These are phyloP conservation scores for Acrobasis repandana DNA, from an alignment of 2,888 invertebrate genomes.

Conservation along the genomic window DNA sequence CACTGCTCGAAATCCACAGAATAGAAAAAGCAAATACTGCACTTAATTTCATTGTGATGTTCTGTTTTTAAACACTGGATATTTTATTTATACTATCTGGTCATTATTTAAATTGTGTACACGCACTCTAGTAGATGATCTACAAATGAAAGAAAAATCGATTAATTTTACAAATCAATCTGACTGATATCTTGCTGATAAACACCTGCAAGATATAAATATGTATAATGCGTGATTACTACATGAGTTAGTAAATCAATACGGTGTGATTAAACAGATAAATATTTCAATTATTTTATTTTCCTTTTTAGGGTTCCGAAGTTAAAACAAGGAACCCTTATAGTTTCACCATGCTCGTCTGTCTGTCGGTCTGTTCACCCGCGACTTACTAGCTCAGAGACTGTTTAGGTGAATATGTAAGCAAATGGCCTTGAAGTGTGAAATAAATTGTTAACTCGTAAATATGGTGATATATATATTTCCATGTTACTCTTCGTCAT, in stretches of 20 bases:
- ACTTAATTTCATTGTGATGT: conserved; percentile 45
- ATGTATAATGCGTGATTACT: conserved; percentile 1
- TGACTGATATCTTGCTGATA: conserved; percentile 10
- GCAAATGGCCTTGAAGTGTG: no score
- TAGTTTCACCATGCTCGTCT: no score
- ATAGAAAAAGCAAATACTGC: conserved; percentile 36
- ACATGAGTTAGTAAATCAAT: neutral
- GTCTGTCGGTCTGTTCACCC: no score
- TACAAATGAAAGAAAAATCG: conserved; percentile 10
- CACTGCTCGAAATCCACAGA: conserved; percentile 48
- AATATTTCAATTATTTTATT: neutral
- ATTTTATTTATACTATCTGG: neutral
- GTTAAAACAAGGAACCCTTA: no score
- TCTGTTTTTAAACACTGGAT: neutral
- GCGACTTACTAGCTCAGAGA: no score
- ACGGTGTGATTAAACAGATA: neutral
- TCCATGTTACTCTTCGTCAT: no score
- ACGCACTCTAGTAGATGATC: neutral
- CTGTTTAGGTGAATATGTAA: no score
- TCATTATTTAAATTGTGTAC: conserved; percentile 11
- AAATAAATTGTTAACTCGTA: no score
- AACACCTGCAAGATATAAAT: conserved; percentile 22
- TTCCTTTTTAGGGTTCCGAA: neutral
- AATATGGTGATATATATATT: no score
- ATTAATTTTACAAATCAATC: conserved; percentile 3